A percentile compares a stretch with the other conserved stretches of the same genome.
Evolutionary conservation across 2,113 vertebrate species (phyloP).

Genomic region (Oophaga pumilio): DNA sequence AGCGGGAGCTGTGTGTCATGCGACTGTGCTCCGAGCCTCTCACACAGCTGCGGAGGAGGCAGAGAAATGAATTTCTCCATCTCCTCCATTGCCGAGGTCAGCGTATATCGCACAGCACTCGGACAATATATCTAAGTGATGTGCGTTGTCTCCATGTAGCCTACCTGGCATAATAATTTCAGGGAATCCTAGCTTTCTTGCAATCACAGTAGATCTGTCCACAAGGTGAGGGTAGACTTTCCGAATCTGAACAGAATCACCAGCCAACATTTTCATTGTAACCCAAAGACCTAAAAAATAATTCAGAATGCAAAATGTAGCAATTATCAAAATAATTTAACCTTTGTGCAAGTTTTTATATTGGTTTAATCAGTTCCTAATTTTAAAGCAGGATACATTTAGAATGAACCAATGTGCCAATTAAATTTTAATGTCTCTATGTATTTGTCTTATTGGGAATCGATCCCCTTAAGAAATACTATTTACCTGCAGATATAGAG

Average conservation of each 20-base stretch:
- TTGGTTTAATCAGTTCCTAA: background rate
- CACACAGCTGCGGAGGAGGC: too few species aligned
- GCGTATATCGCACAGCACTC: too few species aligned
- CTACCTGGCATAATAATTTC: constrained; percentile 98
- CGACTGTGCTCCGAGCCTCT: too few species aligned
- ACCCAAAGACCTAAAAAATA: constrained; percentile 89
- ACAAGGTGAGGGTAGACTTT: constrained; percentile 97
- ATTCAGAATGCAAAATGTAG: background rate
- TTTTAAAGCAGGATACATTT: background rate
- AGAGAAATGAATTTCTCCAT: too few species aligned
- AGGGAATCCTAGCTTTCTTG: constrained; percentile 95
- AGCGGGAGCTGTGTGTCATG: too few species aligned
- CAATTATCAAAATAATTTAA: background rate
- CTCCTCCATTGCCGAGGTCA: too few species aligned
- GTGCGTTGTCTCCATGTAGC: background rate
- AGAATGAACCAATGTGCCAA: background rate
- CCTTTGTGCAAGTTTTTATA: background rate
- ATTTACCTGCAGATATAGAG: too few species aligned
- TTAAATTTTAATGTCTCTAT: background rate
- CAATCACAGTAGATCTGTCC: constrained; percentile 93
- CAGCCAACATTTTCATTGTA: constrained; percentile 94
- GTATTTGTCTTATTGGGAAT: too few species aligned
- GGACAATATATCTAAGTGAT: too few species aligned
- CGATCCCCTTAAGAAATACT: too few species aligned
- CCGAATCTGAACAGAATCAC: constrained; percentile 89